Evolutionary conservation across 2,113 vertebrate genomes (phyloP).

Genomic region (Alethe diademata): DNA sequence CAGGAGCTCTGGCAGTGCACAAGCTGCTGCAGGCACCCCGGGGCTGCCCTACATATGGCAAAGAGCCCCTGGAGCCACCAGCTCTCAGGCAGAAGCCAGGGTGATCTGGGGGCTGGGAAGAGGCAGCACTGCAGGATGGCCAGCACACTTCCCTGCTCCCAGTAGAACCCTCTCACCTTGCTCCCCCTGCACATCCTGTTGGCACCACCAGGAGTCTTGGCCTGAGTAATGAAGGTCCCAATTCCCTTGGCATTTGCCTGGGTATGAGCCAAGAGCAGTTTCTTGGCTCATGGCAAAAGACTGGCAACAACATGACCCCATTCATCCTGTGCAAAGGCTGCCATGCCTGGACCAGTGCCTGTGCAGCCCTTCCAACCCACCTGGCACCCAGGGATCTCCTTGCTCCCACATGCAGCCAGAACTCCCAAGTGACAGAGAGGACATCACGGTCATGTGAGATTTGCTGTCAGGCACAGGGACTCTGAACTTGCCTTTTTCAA

Average conservation of each 20-base stretch:
- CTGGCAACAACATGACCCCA: fast-evolving
- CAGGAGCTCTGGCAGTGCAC: background rate
- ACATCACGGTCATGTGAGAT: background rate
- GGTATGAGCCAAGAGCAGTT: background rate
- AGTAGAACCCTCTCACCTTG: background rate
- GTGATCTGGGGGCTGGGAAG: fast-evolving
- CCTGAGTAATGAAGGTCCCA: fast-evolving
- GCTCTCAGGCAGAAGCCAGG: fast-evolving
- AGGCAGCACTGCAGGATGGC: fast-evolving
- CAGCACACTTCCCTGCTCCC: fast-evolving
- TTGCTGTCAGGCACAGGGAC: background rate
- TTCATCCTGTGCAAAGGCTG: background rate
- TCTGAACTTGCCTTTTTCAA: background rate
- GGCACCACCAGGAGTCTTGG: background rate
- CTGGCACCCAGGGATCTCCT: background rate
- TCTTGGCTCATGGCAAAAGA: background rate
- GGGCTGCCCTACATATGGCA: slow-evolving; percentile 19
- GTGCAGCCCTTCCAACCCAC: background rate
- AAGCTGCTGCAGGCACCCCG: background rate
- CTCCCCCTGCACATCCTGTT: background rate
- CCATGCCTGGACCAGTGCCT: background rate
- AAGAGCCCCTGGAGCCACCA: fast-evolving
- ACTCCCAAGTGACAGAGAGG: background rate
- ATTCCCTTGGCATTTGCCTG: background rate
- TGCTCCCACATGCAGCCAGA: fast-evolving